Percentiles rank a stretch among this genome's conserved stretches.
These are phyloP conservation scores for Hippopotamus amphibius DNA, from an alignment of 2,113 vertebrate genomes.

Conservation along the genomic window DNA sequence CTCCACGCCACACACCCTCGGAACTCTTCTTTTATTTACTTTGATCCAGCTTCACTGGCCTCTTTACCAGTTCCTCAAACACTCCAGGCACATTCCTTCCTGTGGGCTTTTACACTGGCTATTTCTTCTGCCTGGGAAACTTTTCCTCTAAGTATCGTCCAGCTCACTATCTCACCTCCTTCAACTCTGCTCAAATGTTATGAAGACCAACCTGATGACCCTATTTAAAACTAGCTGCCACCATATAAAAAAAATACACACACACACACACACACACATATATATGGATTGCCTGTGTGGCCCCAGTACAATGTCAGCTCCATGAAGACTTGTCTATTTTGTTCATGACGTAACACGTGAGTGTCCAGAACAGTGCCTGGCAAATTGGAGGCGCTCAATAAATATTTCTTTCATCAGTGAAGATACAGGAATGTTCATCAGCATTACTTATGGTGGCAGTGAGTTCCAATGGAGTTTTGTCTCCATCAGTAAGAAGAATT, in stretches of 20 bases:
- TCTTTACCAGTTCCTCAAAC: background rate
- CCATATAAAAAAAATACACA: background rate
- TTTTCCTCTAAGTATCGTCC: background rate
- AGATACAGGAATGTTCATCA: background rate
- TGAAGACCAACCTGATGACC: background rate
- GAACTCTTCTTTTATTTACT: background rate
- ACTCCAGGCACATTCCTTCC: background rate
- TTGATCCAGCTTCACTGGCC: background rate
- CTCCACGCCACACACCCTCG: background rate
- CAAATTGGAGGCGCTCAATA: background rate
- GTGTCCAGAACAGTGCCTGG: background rate
- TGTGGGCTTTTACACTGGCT: background rate
- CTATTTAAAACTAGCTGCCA: background rate
- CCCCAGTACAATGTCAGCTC: background rate
- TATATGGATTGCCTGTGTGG: background rate
- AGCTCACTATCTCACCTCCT: background rate
- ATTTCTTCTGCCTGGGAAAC: background rate
- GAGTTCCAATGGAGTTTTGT: background rate
- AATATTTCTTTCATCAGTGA: background rate
- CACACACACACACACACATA: background rate
- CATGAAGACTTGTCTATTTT: background rate
- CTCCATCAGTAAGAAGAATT: background rate
- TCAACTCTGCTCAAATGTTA: background rate
- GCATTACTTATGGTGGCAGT: background rate
- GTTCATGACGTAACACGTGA: background rate